phyloP scores from a whole-genome alignment of 2,113 vertebrate species.

The Amphilophus citrinellus region DNA sequence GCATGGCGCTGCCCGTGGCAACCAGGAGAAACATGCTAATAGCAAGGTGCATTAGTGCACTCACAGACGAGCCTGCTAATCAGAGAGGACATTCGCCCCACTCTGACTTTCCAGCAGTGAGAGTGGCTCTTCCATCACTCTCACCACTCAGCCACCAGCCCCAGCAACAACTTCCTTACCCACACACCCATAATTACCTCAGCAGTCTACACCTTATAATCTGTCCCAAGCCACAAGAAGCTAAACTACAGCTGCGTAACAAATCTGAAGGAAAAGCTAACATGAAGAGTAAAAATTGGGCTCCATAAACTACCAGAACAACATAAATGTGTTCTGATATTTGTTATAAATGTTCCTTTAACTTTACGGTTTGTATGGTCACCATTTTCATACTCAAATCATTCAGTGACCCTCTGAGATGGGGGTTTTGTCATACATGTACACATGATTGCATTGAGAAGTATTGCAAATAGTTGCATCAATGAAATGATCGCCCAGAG shows the following conservation, averaged over 20 bases:
- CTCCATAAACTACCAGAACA: not conserved
- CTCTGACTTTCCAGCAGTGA: slow-evolving; percentile 42
- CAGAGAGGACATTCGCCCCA: slow-evolving; percentile 66
- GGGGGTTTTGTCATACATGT: not conserved
- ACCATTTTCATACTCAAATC: not conserved
- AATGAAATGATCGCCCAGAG: not conserved
- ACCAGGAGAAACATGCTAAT: slow-evolving; percentile 82
- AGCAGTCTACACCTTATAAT: not conserved
- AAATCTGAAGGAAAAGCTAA: not conserved
- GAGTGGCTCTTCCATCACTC: slow-evolving; percentile 53
- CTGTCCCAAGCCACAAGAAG: not conserved
- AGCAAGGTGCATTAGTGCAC: slow-evolving; percentile 82
- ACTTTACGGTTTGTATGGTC: rapidly evolving
- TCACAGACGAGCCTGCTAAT: slow-evolving; percentile 72
- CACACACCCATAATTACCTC: slow-evolving; percentile 9
- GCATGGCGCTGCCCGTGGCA: slow-evolving; percentile 77
- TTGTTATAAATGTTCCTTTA: not conserved
- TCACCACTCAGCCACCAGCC: slow-evolving; percentile 9
- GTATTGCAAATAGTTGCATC: not conserved
- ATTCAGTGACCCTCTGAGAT: not conserved
- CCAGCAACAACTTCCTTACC: not conserved
- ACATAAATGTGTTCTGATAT: rapidly evolving
- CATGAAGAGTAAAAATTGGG: not conserved
- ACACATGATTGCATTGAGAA: not conserved
- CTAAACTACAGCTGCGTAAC: not conserved